Conservation (phyloP, 2,888 invertebrate species). For the Chrysomela aeneicollis region DNA sequence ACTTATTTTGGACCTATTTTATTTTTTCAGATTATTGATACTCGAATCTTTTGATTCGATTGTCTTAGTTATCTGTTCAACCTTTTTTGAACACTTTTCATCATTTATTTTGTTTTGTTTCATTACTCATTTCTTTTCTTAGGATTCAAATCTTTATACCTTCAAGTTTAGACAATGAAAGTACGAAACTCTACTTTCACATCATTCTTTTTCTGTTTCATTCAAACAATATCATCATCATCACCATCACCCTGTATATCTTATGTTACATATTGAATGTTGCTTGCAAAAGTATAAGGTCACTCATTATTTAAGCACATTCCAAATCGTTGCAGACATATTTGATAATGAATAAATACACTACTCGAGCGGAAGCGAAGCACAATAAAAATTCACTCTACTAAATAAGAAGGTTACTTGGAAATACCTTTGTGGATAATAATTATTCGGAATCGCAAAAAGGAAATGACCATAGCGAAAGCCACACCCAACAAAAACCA, state of each 20-base stretch:
- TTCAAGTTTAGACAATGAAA: no score
- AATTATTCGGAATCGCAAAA: not conserved
- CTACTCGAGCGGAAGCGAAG: not conserved
- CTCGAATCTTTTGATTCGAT: no score
- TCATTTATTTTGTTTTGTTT: no score
- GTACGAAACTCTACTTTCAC: no score
- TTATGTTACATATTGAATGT: not conserved
- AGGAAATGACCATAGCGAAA: not conserved
- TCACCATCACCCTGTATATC: not conserved
- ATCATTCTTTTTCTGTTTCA: no score
- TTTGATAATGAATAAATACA: not conserved
- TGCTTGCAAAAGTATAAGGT: not conserved
- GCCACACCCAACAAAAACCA: slow-evolving; percentile 4
- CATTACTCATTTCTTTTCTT: no score
- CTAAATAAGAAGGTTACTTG: slow-evolving; percentile 17
- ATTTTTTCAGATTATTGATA: no score
- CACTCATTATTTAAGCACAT: not conserved
- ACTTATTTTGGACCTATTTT: no score
- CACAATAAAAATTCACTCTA: slow-evolving; percentile 6
- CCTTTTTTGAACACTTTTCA: no score
- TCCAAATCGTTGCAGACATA: not conserved
- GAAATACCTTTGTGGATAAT: slow-evolving; percentile 6
- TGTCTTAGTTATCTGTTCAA: no score
- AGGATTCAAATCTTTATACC: no score
- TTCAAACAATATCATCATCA: no score